A percentile compares a stretch with the other conserved stretches of the same genome.
phyloP scores from a whole-genome alignment of 2,888 invertebrate genomes.

The Anoncus sp. region DNA sequence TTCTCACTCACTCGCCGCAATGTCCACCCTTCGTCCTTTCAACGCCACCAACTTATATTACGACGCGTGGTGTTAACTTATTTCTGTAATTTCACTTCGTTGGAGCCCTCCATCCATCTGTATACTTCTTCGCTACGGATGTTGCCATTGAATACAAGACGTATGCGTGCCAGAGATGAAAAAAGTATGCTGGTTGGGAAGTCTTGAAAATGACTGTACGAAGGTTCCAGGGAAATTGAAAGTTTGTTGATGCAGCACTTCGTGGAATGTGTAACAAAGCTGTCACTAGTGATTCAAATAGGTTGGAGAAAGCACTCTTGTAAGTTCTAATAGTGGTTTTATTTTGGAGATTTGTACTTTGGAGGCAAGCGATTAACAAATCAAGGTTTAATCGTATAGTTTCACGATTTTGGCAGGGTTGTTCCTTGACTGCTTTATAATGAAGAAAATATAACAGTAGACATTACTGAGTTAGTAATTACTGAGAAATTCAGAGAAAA shows the following conservation, averaged over 20 bases:
- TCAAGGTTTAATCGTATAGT: too few relatives aligned
- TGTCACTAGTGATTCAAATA: background rate
- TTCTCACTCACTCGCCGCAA: background rate
- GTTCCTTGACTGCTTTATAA: too few relatives aligned
- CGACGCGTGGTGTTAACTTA: slow-evolving; percentile 49
- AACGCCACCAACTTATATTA: slow-evolving; percentile 33
- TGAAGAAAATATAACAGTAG: too few relatives aligned
- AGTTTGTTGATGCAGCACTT: slow-evolving; percentile 18
- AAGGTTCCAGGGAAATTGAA: slow-evolving; percentile 7
- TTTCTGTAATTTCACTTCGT: slow-evolving; percentile 42
- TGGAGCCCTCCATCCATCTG: background rate
- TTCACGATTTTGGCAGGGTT: too few relatives aligned
- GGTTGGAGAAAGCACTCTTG: background rate
- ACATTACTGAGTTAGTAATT: too few relatives aligned
- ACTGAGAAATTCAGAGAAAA: too few relatives aligned
- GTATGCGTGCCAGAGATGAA: background rate
- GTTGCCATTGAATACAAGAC: background rate
- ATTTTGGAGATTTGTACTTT: background rate
- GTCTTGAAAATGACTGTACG: background rate
- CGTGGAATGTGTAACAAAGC: background rate
- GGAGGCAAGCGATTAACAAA: background rate
- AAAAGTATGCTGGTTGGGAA: background rate
- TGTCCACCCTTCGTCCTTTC: slow-evolving; percentile 32
- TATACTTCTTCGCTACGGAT: background rate
- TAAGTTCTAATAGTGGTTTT: background rate